Percentiles rank a stretch among this genome's conserved stretches.
These are phyloP conservation scores for Hippocampus barbouri DNA, from an alignment of 2,113 vertebrate species.

Conservation along the genomic window DNA sequence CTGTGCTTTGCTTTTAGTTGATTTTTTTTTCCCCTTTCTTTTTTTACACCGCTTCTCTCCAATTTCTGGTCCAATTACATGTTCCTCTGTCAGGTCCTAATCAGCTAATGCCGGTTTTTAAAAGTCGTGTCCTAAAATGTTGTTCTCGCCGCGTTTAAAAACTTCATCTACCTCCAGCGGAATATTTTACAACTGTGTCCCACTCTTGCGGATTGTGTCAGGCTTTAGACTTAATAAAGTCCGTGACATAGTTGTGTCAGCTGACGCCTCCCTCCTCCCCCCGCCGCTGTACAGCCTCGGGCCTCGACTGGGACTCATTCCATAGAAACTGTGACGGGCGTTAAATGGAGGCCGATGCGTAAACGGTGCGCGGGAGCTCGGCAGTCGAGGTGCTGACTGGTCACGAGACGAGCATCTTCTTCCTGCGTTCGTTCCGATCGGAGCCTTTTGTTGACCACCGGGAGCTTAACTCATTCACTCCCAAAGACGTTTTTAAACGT, in stretches of 20 bases:
- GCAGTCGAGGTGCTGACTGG: slow-evolving; percentile 18
- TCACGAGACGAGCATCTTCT: slow-evolving; percentile 36
- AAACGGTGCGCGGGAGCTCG: slow-evolving; percentile 14
- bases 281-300: slow-evolving; percentile 40
- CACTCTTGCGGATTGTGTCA: slow-evolving; percentile 27
- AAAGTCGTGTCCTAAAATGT: slow-evolving; percentile 34
- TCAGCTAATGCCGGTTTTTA: slow-evolving; percentile 60
- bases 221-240: slow-evolving; percentile 42
- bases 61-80: slow-evolving; percentile 67
- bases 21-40: slow-evolving; percentile 18
- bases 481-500: too few species aligned
- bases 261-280: slow-evolving; percentile 42
- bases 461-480: too few species aligned
- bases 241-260: slow-evolving; percentile 56
- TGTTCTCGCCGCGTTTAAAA: slow-evolving; percentile 1
- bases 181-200: slow-evolving; percentile 16
- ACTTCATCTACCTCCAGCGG: neutral
- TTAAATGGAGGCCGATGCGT: slow-evolving; percentile 29
- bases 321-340: slow-evolving; percentile 39
- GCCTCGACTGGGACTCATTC: slow-evolving; percentile 44
- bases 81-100: slow-evolving; percentile 60
- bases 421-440: neutral
- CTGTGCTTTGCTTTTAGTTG: slow-evolving; percentile 32
- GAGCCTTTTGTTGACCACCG: neutral
- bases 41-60: slow-evolving; percentile 15